Percentiles rank a stretch among this genome's conserved stretches.
phyloP scores from a whole-genome alignment of 1,140 invertebrate genomes.

The Periplaneta americana region DNA sequence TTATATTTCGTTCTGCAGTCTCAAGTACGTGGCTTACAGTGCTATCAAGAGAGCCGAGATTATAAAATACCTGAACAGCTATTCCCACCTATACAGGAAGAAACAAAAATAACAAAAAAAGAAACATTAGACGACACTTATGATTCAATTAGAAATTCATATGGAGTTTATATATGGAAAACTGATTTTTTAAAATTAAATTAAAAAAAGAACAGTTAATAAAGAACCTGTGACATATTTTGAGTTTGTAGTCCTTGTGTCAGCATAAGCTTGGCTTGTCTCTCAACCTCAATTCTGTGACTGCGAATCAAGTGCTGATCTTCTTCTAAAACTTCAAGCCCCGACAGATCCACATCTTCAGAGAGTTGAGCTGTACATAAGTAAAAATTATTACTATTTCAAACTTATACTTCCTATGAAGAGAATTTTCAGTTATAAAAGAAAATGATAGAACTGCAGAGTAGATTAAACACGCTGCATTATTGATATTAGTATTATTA shows the following conservation, averaged over 20 bases:
- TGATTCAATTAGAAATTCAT: not conserved
- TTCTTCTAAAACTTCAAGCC: slow-evolving; percentile 61
- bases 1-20: slow-evolving; percentile 46
- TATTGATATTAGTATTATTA: too few relatives aligned
- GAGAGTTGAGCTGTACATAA: slow-evolving; percentile 53
- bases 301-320: slow-evolving; percentile 60
- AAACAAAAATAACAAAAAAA: too few relatives aligned
- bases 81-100: slow-evolving; percentile 47
- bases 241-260: slow-evolving; percentile 57
- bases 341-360: slow-evolving; percentile 59
- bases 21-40: slow-evolving; percentile 51
- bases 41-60: slow-evolving; percentile 52
- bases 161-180: too few relatives aligned
- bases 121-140: not conserved
- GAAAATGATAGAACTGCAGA: slow-evolving; percentile 7
- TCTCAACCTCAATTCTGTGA: slow-evolving; percentile 58
- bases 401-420: not conserved
- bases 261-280: slow-evolving; percentile 58
- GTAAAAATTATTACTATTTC: not conserved
- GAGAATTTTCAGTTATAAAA: slow-evolving; percentile 6
- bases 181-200: too few relatives aligned
- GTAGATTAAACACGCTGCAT: too few relatives aligned
- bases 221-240: slow-evolving; percentile 56
- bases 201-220: not conserved
- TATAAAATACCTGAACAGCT: slow-evolving; percentile 66